A percentile compares a stretch with the other conserved stretches of the same genome.
Evolutionary conservation across 2,797 vertebrate species (phyloP).

Genomic region (Pseudochirops cupreus): DNA sequence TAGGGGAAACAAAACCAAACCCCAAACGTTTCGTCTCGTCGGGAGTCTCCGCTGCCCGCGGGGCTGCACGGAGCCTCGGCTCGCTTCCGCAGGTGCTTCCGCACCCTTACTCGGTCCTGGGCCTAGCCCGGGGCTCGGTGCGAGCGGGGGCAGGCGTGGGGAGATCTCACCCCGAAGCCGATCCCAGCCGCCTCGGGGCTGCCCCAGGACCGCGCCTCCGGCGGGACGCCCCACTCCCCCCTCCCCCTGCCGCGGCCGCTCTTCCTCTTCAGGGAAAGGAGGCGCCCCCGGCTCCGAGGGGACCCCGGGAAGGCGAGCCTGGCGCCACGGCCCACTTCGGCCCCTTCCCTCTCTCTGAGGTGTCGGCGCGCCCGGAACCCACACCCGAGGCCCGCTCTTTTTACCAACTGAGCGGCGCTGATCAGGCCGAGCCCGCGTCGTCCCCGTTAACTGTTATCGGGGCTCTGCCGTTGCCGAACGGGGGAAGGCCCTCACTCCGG

Average conservation of each 20-base stretch:
- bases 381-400: not conserved
- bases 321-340: not conserved
- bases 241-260: not conserved
- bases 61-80: no score
- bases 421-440: not conserved
- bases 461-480: fast-evolving
- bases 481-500: not conserved
- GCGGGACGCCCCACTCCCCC: not conserved
- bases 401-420: fast-evolving
- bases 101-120: not conserved
- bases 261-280: no score
- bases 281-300: no score
- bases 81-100: not conserved
- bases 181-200: no score
- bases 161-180: not conserved
- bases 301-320: slow-evolving; percentile 23
- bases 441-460: slow-evolving; percentile 17
- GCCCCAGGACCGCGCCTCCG: not conserved
- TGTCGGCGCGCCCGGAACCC: not conserved
- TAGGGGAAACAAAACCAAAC: not conserved
- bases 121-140: not conserved
- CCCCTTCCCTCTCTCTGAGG: slow-evolving; percentile 23
- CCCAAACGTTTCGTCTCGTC: not conserved
- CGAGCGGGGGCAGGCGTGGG: not conserved
- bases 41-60: not conserved